phyloP scores from a whole-genome alignment of 1,140 invertebrate genomes.

The Drosophila tani region DNA sequence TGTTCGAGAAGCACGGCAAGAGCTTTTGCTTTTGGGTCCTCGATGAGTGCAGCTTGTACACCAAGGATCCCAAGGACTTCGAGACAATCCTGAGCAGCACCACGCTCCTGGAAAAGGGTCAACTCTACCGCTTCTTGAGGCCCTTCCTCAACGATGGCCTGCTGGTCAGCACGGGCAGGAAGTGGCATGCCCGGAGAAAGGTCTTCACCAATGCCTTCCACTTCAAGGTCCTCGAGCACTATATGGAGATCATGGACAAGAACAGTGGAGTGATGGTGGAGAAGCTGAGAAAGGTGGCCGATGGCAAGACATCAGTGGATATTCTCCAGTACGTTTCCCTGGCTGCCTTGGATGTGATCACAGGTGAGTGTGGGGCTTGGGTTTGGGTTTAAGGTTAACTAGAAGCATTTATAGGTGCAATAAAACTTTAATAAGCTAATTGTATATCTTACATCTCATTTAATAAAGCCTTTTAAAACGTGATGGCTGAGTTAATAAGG shows the following conservation, averaged over 20 bases:
- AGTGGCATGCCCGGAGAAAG: conserved; percentile 70
- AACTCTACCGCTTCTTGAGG: conserved; percentile 79
- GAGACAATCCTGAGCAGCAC: conserved; percentile 67
- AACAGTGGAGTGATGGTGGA: conserved; percentile 88
- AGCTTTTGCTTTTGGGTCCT: conserved; percentile 87
- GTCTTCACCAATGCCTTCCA: conserved; percentile 92
- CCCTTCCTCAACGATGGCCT: conserved; percentile 84
- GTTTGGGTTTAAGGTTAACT: neutral
- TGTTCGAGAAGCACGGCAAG: conserved; percentile 54
- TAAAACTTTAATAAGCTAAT: too few species aligned
- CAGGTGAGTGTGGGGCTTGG: conserved; percentile 37
- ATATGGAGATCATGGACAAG: conserved; percentile 89
- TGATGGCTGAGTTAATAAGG: neutral
- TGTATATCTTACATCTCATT: neutral
- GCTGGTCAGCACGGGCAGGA: conserved; percentile 72
- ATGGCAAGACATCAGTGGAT: conserved; percentile 57
- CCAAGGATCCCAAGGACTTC: conserved; percentile 80
- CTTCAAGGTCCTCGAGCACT: conserved; percentile 92
- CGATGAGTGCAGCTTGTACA: conserved; percentile 78
- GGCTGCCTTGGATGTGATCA: conserved; percentile 66
- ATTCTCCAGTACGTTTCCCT: conserved; percentile 55
- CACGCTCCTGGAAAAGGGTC: conserved; percentile 66
- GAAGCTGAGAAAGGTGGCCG: conserved; percentile 62
- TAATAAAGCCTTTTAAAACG: neutral
- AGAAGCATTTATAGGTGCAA: neutral